phyloP scores from a whole-genome alignment of 2,888 invertebrate species.

The Taenaris catops region DNA sequence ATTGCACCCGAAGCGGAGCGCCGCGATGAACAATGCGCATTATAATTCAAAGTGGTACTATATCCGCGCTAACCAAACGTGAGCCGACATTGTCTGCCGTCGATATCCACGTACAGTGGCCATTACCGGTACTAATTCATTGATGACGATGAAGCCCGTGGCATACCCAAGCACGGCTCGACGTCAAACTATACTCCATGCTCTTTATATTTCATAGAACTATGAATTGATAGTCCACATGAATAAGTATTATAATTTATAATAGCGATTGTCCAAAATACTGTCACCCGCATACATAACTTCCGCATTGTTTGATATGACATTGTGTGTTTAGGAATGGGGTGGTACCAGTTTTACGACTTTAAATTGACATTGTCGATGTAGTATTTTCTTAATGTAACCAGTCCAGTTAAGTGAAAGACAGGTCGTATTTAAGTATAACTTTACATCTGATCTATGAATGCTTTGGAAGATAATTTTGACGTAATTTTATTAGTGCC shows the following conservation, averaged over 20 bases:
- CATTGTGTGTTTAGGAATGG: too few species aligned
- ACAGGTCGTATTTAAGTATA: too few species aligned
- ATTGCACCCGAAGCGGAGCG: constrained; percentile 65
- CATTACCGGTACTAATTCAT: constrained; percentile 34
- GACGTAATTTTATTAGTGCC: too few species aligned
- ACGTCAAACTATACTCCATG: neutral
- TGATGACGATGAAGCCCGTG: constrained; percentile 30
- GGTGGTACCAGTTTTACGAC: too few species aligned
- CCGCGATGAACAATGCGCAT: constrained; percentile 70
- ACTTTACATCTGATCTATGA: too few species aligned
- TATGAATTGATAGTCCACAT: constrained; percentile 1
- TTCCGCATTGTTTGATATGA: constrained; percentile 1
- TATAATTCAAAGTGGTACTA: constrained; percentile 74
- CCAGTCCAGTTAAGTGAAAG: too few species aligned
- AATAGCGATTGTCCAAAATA: constrained; percentile 1
- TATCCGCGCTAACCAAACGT: constrained; percentile 70
- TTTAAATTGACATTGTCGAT: too few species aligned
- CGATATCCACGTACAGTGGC: constrained; percentile 28
- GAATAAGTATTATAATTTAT: constrained; percentile 2
- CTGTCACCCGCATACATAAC: neutral
- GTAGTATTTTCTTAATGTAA: too few species aligned
- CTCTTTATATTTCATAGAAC: too few species aligned
- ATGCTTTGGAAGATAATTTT: too few species aligned
- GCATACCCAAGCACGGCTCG: constrained; percentile 21
- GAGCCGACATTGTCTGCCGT: constrained; percentile 28